Evolutionary conservation across 2,797 vertebrate species (phyloP).

Genomic region (Sciurus carolinensis): DNA sequence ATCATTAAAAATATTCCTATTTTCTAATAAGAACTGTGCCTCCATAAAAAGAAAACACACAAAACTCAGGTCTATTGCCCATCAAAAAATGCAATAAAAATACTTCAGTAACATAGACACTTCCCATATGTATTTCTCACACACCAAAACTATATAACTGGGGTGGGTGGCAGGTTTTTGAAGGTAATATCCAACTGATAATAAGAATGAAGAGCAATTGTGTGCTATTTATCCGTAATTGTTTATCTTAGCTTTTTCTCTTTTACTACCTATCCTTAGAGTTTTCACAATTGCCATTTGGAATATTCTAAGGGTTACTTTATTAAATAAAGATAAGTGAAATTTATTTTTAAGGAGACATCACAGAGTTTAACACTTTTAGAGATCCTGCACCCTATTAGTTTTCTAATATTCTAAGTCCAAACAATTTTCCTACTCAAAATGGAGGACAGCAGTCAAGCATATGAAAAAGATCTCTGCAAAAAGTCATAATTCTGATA

Average conservation of each 20-base stretch:
- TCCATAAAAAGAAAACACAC: neutral
- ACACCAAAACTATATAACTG: neutral
- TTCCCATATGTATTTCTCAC: neutral
- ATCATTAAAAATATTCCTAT: neutral
- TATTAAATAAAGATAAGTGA: conserved; percentile 2
- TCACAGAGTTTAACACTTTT: neutral
- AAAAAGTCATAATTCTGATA: neutral
- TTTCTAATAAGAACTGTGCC: neutral
- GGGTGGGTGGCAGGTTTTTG: neutral
- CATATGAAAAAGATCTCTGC: neutral
- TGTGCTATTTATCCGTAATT: neutral
- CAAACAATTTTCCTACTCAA: neutral
- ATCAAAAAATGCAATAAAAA: conserved; percentile 33
- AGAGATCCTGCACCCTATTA: neutral
- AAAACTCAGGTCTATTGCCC: neutral
- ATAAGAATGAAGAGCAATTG: neutral
- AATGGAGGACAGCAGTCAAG: neutral
- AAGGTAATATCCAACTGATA: neutral
- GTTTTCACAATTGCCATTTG: neutral
- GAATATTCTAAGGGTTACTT: neutral
- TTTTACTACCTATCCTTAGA: neutral
- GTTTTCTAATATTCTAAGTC: neutral
- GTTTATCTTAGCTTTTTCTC: neutral
- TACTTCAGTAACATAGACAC: neutral
- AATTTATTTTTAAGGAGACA: conserved; percentile 48